Conservation (phyloP, 2,888 invertebrate species). For the Bibio marci region DNA sequence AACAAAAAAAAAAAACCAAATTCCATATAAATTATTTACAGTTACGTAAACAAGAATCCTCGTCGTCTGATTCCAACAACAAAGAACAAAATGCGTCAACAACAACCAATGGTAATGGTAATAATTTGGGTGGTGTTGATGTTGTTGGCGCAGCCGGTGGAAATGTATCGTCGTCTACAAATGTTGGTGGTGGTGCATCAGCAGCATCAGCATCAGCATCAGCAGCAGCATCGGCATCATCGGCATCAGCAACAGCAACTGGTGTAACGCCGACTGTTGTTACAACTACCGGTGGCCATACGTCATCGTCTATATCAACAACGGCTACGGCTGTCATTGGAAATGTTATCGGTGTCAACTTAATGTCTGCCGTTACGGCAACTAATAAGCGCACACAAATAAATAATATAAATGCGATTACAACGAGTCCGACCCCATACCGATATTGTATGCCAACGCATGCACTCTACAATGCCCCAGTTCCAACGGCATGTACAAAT, state of each 20-base stretch:
- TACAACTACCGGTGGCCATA: no score
- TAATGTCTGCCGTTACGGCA: slow-evolving; percentile 3
- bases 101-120: no score
- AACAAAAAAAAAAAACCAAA: no score
- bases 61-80: no score
- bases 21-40: no score
- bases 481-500: slow-evolving; percentile 41
- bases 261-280: slow-evolving; percentile 5
- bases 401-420: slow-evolving; percentile 13
- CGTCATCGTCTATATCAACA: no score
- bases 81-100: no score
- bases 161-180: slow-evolving; percentile 1
- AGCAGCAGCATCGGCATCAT: slow-evolving; percentile 8
- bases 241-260: slow-evolving; percentile 8
- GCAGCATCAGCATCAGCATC: background rate
- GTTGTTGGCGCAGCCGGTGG: slow-evolving; percentile 6
- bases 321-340: no score
- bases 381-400: no score
- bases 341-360: slow-evolving; percentile 2
- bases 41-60: slow-evolving; percentile 21
- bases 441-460: slow-evolving; percentile 44
- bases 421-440: slow-evolving; percentile 31
- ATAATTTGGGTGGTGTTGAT: no score
- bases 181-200: background rate
- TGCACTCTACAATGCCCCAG: slow-evolving; percentile 41